These are phyloP conservation scores for Romanogobio albipinnatus DNA, from an alignment of 2,113 vertebrate species.

Conservation along the genomic window DNA sequence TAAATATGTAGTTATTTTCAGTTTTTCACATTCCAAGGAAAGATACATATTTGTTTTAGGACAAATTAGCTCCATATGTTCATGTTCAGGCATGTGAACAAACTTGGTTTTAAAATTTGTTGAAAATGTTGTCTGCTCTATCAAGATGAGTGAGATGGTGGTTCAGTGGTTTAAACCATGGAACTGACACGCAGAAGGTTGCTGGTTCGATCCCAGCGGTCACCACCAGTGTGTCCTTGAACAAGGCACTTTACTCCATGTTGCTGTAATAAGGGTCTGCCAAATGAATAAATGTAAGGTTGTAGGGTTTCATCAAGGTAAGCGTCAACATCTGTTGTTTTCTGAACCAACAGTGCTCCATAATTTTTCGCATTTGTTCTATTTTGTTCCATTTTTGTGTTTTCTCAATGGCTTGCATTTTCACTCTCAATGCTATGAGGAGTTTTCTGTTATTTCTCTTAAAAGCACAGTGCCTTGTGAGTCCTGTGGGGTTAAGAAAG, in stretches of 20 bases:
- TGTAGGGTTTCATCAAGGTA: slow-evolving; percentile 6
- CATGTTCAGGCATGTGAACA: neutral
- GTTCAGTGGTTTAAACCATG: too few relatives aligned
- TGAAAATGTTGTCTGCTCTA: slow-evolving; percentile 7
- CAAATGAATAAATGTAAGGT: too few relatives aligned
- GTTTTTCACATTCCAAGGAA: neutral
- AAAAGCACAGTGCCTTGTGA: neutral
- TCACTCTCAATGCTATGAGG: slow-evolving; percentile 10
- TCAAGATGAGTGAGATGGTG: too few relatives aligned
- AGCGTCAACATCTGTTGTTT: slow-evolving; percentile 19
- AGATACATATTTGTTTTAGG: neutral
- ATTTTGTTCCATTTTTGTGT: neutral
- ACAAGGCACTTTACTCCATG: too few relatives aligned
- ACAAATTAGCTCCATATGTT: slow-evolving; percentile 17
- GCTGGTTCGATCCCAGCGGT: too few relatives aligned
- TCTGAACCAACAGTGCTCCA: neutral
- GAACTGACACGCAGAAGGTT: too few relatives aligned
- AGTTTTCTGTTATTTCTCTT: slow-evolving; percentile 31
- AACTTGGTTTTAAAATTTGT: neutral
- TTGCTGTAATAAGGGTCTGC: too few relatives aligned
- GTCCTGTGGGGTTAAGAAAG: neutral
- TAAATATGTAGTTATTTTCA: neutral
- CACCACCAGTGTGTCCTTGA: too few relatives aligned
- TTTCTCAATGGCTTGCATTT: neutral
- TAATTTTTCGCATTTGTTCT: neutral